Evolutionary conservation across 2,113 vertebrate genomes (phyloP), one percentile per base, ranked within the genome.

Genomic region (Ciconia boyciana): DNA sequence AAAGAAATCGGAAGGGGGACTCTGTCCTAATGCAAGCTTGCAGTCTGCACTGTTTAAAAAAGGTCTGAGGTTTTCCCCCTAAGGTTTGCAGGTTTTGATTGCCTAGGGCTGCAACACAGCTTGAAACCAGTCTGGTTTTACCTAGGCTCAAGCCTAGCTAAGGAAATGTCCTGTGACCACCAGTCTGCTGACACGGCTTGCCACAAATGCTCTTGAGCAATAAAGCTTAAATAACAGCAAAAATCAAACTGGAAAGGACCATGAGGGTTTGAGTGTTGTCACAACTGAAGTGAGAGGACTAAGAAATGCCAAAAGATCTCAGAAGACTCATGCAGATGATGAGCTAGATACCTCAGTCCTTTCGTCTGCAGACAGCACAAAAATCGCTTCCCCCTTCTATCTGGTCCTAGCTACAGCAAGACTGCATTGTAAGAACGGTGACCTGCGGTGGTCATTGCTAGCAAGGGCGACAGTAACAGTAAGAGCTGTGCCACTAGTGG

Each of bases 371-470:
- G 65, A 46, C 32, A 54, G 54, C n/a, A 36, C 15, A 21, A 31
- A 72, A 72, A 9, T 1, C 79, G 11, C 25, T n/a, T 20, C 13
- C 19, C 31, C 24, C 28, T 66, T 54, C 29, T 39, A 61, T 14
- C 21, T 69, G 28, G 62, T 32, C 29, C 28, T 34, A 25, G 18
- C 18, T 34, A 6, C 1, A 51, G 26, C 28, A 16, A 6, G 34
- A 14, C 24, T 13, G 24, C 14, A 1, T n/a, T 22, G 11, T 20
- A 22, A 28, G 72, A 43, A 3, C 16, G 2, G 7, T 34, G 29
- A 9, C 3, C 34, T n/a, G 28, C 0, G 7, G 28, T 39, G 29
- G 26, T 26, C 25, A 34, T 11, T 1, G 3, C 24, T 18, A 20
- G 62, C 44, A 36, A 25, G 18, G 13, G 18, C 1, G 10, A 21